These are phyloP conservation scores for Sesia bembeciformis DNA, from an alignment of 2,888 invertebrate genomes.

Conservation along the genomic window DNA sequence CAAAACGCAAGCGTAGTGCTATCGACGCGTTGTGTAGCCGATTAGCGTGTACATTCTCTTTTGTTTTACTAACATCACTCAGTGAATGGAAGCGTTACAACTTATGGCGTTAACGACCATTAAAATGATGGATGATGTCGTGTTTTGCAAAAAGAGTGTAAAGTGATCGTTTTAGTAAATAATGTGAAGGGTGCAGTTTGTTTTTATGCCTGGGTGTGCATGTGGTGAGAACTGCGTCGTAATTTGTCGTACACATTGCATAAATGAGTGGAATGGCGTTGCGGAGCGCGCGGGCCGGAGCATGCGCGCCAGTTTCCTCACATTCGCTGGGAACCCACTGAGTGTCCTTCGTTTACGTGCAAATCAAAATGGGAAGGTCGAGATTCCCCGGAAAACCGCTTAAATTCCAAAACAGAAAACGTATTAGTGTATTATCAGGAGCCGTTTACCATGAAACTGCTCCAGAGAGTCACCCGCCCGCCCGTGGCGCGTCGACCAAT, in stretches of 20 bases:
- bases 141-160: constrained; percentile 64
- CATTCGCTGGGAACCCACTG: constrained; percentile 67
- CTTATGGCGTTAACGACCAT: constrained; percentile 62
- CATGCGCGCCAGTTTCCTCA: constrained; percentile 72
- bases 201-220: constrained; percentile 54
- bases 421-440: constrained; percentile 85
- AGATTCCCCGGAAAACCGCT: constrained; percentile 92
- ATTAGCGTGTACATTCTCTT: constrained; percentile 64
- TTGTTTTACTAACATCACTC: constrained; percentile 44
- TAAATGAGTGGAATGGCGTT: constrained; percentile 73
- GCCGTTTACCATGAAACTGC: constrained; percentile 69
- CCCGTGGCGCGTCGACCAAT: constrained; percentile 56
- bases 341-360: constrained; percentile 72
- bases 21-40: constrained; percentile 43
- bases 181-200: constrained; percentile 57
- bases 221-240: constrained; percentile 67
- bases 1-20: constrained; percentile 40
- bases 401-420: constrained; percentile 89
- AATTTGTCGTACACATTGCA: constrained; percentile 70
- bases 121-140: constrained; percentile 69
- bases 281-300: constrained; percentile 72
- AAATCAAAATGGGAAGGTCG: constrained; percentile 83
- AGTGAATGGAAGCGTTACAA: constrained; percentile 68
- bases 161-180: constrained; percentile 61
- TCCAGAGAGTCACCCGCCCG: constrained; percentile 60